Base-by-base conservation (phyloP, 92 coral and sea anemone species). In the Plumapathes pennacea region DNA sequence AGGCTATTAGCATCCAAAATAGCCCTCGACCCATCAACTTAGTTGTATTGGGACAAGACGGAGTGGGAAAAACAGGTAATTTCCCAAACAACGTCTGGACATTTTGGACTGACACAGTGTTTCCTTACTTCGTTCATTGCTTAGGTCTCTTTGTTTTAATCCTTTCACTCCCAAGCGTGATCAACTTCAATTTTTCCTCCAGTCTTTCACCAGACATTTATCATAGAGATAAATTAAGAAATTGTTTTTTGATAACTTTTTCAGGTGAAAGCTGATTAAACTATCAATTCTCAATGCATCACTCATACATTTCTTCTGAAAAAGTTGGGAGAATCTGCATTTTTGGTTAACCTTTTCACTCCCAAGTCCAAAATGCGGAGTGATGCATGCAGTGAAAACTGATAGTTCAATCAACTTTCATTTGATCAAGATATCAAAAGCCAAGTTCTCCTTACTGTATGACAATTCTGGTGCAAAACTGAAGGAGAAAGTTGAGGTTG, bases 1-100 rank as follows among this genome's bases (percentile, higher is more conserved):
- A 67, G 9, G 81, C 87, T 2, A 48, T 67, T 4, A 60, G 82
- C 29, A 46, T 64, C 10, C 81, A 60, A 14, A 60, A 52, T 5
- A 50, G 58, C 30, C 40, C 69, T 12, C 53, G 81, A 50, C 82
- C 74, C 36, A 76, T 92, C 22, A 72, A 80, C 38, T 84, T 82
- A 3, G 87, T 90, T 24, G 53, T 92, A 19, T 52, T 92, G 45
- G 98, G 98, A 6, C 86, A 84, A 46, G 98, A 88, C 48, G 98
- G 98, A 0, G 98, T 92, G 1, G 98, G 98, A 0, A 92, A 92
- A 27, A 82, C 98, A 54, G 98, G 98, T 91, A 33, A 44, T 83
- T 36, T n/a, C n/a, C n/a, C n/a, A n/a, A n/a, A n/a, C n/a, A n/a
- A n/a, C 9, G 18, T 15, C 2, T 24, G 20, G 20, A 3, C 2